phyloP scores from a whole-genome alignment of 1,140 invertebrate species.

The Aculops lycopersici region DNA sequence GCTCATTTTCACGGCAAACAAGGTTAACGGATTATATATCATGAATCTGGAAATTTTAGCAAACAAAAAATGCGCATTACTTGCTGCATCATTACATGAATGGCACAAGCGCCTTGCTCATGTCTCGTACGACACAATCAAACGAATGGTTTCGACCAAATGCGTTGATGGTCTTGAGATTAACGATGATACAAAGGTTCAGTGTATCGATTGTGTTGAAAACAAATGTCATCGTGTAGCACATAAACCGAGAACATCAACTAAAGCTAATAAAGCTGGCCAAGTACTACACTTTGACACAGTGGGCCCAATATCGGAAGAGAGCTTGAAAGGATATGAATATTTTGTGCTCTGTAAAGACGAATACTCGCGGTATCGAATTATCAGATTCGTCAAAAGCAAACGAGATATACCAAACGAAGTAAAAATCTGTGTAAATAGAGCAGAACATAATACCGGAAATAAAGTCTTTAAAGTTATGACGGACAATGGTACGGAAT shows the following conservation, averaged over 20 bases:
- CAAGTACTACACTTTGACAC: conserved; percentile 13
- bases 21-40: background rate
- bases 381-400: conserved; percentile 15
- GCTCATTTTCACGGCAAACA: background rate
- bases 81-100: background rate
- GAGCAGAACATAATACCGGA: conserved; percentile 1
- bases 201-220: background rate
- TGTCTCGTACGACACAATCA: background rate
- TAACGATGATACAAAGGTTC: background rate
- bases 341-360: conserved; percentile 18
- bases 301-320: conserved; percentile 17
- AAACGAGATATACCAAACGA: conserved; percentile 15
- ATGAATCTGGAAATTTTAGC: background rate
- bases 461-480: conserved; percentile 1
- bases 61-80: background rate
- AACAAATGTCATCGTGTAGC: background rate
- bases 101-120: background rate
- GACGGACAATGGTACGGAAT: conserved; percentile 7
- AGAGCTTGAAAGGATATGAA: conserved; percentile 13
- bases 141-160: background rate
- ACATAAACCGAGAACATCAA: background rate
- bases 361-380: conserved; percentile 15
- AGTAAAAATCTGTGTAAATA: conserved; percentile 9
- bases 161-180: background rate
- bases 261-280: background rate